Evolutionary conservation across 2,797 vertebrate genomes (phyloP).

Genomic region (Crypturellus tataupa): DNA sequence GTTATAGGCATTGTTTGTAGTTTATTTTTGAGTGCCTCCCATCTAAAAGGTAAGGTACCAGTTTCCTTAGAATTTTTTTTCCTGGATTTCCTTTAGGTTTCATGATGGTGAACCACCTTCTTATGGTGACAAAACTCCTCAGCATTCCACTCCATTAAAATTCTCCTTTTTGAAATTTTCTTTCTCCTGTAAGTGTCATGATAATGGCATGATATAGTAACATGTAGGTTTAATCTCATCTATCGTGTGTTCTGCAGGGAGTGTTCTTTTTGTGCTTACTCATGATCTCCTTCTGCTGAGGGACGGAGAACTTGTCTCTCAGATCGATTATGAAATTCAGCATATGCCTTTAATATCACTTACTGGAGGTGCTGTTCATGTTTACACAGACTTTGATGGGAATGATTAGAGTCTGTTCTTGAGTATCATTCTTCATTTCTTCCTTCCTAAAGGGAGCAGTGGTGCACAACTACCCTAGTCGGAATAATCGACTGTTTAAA

Average conservation of each 20-base stretch:
- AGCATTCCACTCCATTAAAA: neutral
- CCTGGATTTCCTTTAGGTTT: slow-evolving; percentile 32
- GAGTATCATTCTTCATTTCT: slow-evolving; percentile 29
- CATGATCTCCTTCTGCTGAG: neutral
- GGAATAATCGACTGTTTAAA: slow-evolving; percentile 31
- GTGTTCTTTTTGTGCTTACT: neutral
- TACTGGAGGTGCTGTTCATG: slow-evolving; percentile 9
- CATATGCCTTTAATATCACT: neutral
- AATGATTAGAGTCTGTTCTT: slow-evolving; percentile 3
- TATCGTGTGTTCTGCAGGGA: neutral
- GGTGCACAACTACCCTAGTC: neutral
- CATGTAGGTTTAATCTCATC: fast-evolving
- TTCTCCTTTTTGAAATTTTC: slow-evolving; percentile 6
- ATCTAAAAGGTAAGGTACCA: slow-evolving; percentile 10
- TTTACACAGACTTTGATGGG: slow-evolving; percentile 1
- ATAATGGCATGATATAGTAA: neutral
- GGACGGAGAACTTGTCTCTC: neutral
- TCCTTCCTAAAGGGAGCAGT: neutral
- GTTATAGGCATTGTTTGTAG: slow-evolving; percentile 50
- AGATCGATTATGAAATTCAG: neutral
- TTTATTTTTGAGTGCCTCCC: slow-evolving; percentile 33
- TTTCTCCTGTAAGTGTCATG: neutral
- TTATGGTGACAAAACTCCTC: slow-evolving; percentile 34
- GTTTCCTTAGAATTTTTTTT: neutral
- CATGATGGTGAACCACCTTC: neutral